Evolutionary conservation across 2,797 vertebrate species (phyloP).

Genomic region (Gouania willdenowi): DNA sequence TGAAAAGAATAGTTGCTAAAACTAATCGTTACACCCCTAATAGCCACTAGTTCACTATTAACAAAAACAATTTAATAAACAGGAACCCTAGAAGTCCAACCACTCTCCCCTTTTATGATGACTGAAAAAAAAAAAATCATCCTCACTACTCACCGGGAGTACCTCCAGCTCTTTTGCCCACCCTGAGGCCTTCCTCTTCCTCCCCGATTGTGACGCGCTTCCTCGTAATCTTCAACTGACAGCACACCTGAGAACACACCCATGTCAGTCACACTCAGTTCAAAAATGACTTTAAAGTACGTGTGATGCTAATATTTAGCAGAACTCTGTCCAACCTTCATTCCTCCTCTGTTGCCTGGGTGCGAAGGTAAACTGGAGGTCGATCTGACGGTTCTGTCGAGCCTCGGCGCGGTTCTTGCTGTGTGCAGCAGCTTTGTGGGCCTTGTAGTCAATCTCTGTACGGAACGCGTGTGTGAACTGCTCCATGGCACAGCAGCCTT

Average conservation of each 20-base stretch:
- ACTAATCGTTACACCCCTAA: no score
- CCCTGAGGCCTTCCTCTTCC: slow-evolving; percentile 74
- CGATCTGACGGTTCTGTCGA: slow-evolving; percentile 95
- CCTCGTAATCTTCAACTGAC: slow-evolving; percentile 88
- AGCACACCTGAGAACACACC: slow-evolving; percentile 68
- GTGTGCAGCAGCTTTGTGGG: slow-evolving; percentile 90
- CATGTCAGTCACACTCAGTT: background rate
- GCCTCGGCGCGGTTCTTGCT: slow-evolving; percentile 96
- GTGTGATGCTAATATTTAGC: background rate
- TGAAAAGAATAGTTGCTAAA: no score
- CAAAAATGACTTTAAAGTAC: no score
- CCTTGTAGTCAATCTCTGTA: slow-evolving; percentile 95
- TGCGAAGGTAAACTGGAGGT: slow-evolving; percentile 89
- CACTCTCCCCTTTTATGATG: no score
- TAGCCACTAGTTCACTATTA: no score
- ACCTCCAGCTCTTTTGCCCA: slow-evolving; percentile 94
- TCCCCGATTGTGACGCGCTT: slow-evolving; percentile 76
- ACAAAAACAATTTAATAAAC: no score
- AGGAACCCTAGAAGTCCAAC: no score
- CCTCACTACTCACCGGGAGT: slow-evolving; percentile 90
- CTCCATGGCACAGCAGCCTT: slow-evolving; percentile 88
- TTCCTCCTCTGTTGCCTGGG: slow-evolving; percentile 82
- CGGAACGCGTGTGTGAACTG: slow-evolving; percentile 98
- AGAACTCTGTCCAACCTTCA: slow-evolving; percentile 74
- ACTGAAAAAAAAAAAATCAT: no score